Evolutionary conservation across 2,797 vertebrate species (phyloP).

Genomic region (Chiroxiphia lanceolata): DNA sequence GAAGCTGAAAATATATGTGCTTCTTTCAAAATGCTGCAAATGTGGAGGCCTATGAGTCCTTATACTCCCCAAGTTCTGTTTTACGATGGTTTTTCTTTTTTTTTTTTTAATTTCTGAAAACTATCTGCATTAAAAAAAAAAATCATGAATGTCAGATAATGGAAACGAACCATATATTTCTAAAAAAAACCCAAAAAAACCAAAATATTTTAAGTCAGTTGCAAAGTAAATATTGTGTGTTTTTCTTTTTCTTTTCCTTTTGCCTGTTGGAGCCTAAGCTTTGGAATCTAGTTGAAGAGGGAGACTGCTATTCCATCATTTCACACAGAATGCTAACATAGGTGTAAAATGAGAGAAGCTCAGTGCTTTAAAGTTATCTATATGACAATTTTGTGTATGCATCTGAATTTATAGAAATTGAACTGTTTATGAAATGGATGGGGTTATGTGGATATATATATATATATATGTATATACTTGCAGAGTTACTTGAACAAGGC

Average conservation of each 20-base stretch:
- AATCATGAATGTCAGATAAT: not conserved
- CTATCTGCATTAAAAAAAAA: not conserved
- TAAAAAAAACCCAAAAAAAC: not conserved
- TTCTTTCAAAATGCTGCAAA: not conserved
- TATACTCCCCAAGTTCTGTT: not conserved
- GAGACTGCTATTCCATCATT: not conserved
- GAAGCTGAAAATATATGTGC: not conserved
- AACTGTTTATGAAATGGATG: not conserved
- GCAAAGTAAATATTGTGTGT: not conserved
- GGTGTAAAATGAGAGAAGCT: not conserved
- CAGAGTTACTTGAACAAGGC: not conserved
- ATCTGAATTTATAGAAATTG: not conserved
- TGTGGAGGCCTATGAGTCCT: not conserved
- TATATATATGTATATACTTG: not conserved
- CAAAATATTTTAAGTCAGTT: not conserved
- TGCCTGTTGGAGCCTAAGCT: not conserved
- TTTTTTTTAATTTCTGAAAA: not conserved
- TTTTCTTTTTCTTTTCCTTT: not conserved
- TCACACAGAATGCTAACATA: not conserved
- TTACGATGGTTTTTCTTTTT: not conserved
- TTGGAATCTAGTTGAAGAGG: not conserved
- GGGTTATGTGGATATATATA: not conserved
- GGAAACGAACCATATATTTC: not conserved
- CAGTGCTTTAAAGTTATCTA: not conserved
- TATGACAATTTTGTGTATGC: too few relatives aligned